Conservation (phyloP, 2,113 vertebrate genomes). For the Prietella phreatophila region DNA sequence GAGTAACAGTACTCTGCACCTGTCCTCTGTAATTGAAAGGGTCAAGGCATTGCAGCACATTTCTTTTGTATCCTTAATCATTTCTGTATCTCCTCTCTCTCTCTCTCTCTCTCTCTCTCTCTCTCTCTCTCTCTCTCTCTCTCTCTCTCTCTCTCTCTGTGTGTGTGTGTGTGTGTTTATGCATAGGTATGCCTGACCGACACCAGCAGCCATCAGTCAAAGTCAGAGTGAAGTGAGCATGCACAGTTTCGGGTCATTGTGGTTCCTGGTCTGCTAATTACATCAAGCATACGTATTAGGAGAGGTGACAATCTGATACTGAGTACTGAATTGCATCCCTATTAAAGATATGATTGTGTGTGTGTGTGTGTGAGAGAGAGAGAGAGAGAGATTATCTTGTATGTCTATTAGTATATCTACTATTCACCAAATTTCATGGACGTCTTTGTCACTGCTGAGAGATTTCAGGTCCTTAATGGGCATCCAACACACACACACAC, state of each 20-base stretch:
- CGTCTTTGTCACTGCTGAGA: background rate
- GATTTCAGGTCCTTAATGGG: background rate
- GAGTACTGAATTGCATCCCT: background rate
- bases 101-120: too few relatives aligned
- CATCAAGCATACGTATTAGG: slow-evolving; percentile 5
- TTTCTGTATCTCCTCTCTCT: background rate
- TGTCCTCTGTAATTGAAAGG: background rate
- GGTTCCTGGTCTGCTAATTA: background rate
- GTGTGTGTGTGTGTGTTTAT: slow-evolving; percentile 7
- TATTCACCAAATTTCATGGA: background rate
- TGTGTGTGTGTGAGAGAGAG: background rate
- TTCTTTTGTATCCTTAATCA: background rate
- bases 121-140: too few relatives aligned
- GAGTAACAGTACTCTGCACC: background rate
- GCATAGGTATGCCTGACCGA: slow-evolving; percentile 16
- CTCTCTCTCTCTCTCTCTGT: too few relatives aligned
- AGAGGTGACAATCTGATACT: background rate
- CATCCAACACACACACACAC: background rate
- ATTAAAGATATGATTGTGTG: background rate
- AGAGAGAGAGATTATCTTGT: background rate
- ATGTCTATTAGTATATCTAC: too few relatives aligned
- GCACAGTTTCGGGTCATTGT: background rate
- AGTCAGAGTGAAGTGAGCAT: background rate
- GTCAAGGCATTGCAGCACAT: background rate
- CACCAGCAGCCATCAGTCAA: slow-evolving; percentile 33